Percentiles rank a stretch among this genome's conserved stretches.
Evolutionary conservation across 2,888 invertebrate genomes (phyloP).

Genomic region (Pterobdella sp.): DNA sequence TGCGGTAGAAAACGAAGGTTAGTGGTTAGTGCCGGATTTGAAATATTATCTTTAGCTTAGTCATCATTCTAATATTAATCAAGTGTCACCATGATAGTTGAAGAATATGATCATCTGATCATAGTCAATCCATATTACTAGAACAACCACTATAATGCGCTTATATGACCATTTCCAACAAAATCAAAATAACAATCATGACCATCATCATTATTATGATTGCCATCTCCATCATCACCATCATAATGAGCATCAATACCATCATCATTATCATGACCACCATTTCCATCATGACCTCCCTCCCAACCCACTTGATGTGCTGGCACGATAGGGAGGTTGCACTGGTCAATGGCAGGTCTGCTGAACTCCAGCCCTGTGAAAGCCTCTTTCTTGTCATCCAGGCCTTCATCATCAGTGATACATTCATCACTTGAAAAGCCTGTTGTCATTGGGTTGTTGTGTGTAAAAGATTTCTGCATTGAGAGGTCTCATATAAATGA

Average conservation of each 20-base stretch:
- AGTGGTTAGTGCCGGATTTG: no score
- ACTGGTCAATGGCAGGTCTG: background rate
- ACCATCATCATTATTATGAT: background rate
- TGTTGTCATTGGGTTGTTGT: background rate
- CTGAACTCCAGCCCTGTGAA: conserved; percentile 21
- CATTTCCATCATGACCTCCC: background rate
- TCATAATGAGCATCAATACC: background rate
- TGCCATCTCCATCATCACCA: background rate
- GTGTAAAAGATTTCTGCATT: no score
- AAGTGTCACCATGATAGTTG: no score
- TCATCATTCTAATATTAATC: no score
- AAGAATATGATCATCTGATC: background rate
- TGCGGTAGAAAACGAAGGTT: no score
- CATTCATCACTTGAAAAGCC: conserved; percentile 20
- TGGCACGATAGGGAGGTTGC: conserved; percentile 16
- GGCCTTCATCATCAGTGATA: conserved; percentile 17
- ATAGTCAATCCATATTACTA: background rate
- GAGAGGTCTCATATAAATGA: no score
- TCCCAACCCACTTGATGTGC: conserved; percentile 9
- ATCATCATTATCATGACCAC: background rate
- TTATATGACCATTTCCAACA: background rate
- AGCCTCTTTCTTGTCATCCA: background rate
- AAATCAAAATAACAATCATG: background rate
- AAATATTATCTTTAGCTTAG: no score
- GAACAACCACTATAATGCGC: background rate